Base-by-base conservation (phyloP, 2,888 invertebrate species). In the Tenthredo scrophulariae region DNA sequence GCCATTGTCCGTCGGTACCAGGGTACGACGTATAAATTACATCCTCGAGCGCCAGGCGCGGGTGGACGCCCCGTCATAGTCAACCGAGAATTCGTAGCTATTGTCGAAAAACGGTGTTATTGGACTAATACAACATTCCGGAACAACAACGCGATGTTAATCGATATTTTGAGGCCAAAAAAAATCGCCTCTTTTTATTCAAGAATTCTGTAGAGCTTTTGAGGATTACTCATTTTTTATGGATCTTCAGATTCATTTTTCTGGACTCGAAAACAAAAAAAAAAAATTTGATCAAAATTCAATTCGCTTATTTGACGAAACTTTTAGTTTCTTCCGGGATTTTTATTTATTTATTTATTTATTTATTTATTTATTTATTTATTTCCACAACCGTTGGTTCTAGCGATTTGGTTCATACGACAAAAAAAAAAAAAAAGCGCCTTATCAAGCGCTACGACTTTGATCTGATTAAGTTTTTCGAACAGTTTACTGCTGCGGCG, bases 1-100 rank as follows among this genome's bases (percentile, higher is more conserved):
- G 86, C 89, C 88, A 91, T 91, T 91, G 91, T 91, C 90, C 89
- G 91, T 91, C 91, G 90, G 88, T 87, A 89, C 88, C 90, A 89
- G 90, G 37, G 43, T 75, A 75, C 90, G 88, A 89, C 90, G 88
- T 91, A 91, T 91, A 90, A 90, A 90, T 91, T 91, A 91, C 46
- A 43, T 46, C 75, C 75, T 43, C 75, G 75, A 75, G 13, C 26
- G 26, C 9, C 26, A 26, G 54, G 54, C n/a, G 54, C n/a, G 7
- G 15, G 5, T 5, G 7, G 54, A 0, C 26, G 26, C 26, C n/a
- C 22, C 62, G 62, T 62, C 62, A 62, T 26, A 54, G 62, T 62
- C 26, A 13, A 22, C 62, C 22, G 62, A 62, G 62, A 62, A 62
- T 62, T 13, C 26, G 46, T 3, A 13, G 46, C 46, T 62, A 62